Base-by-base conservation (phyloP, 2,888 invertebrate species). In the Ormyrus labotus region DNA sequence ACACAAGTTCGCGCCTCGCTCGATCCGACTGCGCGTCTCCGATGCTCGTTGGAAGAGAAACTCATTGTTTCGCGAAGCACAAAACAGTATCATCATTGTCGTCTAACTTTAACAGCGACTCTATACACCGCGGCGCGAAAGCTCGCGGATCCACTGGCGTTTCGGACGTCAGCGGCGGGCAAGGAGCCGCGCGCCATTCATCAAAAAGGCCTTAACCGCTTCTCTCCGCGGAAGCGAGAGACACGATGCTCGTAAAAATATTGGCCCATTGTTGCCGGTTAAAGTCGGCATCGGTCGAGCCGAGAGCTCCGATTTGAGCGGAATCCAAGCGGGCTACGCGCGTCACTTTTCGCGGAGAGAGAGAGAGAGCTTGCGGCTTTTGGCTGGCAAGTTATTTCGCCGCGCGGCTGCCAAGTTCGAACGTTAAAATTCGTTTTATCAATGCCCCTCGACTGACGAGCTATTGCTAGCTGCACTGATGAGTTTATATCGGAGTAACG, bases 391-490 rank as follows among this genome's bases (percentile, higher is more conserved):
- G 55, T 63, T 63, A 70, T 68, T 61, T 34, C 47, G 11, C 4
- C 53, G 47, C 47, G 9, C 34, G 11, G 57, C 58, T 78, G 78
- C 78, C 78, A 78, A 78, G 53, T 65, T 63, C 47, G 67, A 72
- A 61, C 53, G 72, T 73, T 73, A 68, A 68, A 61, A 73, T 79
- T 72, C 63, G 47, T 79, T 73, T 79, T 79, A 72, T 78, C 78
- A 78, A 78, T 78, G 70, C 78, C 63, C 34, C 63, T n/a, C 19
- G 69, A 70, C 64, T 58, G 51, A 58, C 78, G 48, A 48, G 67
- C 78, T 45, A 65, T 53, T 19, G 65, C 60, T 71, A 57, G 45
- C 45, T 10, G 8, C 19, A 11, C 63, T 63, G 58, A 71, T 19
- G 70, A 71, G 65, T 71, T 78, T 78, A 78, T 78, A 78, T 58